Conservation (phyloP, 2,888 invertebrate species). For the Griposia aprilina region DNA sequence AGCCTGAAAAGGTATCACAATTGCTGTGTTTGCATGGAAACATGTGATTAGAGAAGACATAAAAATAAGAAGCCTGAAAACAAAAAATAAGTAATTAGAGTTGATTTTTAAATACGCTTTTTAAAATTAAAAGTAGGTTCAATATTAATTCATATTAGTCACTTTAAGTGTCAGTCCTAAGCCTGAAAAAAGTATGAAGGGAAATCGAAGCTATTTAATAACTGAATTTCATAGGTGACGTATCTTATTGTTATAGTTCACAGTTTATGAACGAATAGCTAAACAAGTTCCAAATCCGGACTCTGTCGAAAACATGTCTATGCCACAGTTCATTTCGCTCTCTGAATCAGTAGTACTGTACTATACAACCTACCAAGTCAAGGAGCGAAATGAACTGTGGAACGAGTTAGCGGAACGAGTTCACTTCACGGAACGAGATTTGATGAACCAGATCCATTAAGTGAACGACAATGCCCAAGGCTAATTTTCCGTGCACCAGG, state of each 20-base stretch:
- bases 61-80: neutral
- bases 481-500: too few relatives aligned
- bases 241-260: conserved; percentile 2
- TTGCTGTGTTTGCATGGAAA: conserved; percentile 24
- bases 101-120: conserved; percentile 24
- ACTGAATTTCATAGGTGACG: neutral
- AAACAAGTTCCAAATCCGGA: neutral
- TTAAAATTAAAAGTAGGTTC: conserved; percentile 26
- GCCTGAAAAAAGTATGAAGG: conserved; percentile 18
- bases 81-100: conserved; percentile 5
- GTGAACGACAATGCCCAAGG: neutral
- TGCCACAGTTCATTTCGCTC: conserved; percentile 1
- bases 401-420: conserved; percentile 16
- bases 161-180: conserved; percentile 24
- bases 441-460: too few relatives aligned
- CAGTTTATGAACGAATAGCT: conserved; percentile 8
- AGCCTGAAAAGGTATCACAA: conserved; percentile 34
- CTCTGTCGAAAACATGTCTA: too few relatives aligned
- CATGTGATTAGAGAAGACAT: conserved; percentile 11
- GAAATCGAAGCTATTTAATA: neutral
- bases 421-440: conserved; percentile 17
- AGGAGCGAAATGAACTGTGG: conserved; percentile 10
- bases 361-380: neutral
- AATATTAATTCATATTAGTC: conserved; percentile 28
- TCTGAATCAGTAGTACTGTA: neutral